Evolutionary conservation across 2,888 invertebrate species (phyloP).

Genomic region (Hypsopygia costalis): DNA sequence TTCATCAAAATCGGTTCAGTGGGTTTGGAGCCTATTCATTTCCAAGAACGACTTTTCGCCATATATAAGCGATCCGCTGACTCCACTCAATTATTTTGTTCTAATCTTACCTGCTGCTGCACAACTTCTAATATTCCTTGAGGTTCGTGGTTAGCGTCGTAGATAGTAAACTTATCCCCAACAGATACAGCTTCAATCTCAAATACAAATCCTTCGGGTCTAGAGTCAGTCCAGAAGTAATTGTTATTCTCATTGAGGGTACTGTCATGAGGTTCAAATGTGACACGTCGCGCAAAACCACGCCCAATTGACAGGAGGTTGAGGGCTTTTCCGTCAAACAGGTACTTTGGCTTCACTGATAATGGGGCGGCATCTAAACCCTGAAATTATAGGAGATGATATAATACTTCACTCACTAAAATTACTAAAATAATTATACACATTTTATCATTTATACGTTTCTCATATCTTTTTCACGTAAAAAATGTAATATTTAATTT

Average conservation of each 20-base stretch:
- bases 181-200: conserved; percentile 84
- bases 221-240: conserved; percentile 90
- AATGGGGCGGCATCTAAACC: conserved; percentile 62
- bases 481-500: background rate
- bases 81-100: too few relatives aligned
- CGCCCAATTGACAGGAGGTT: conserved; percentile 85
- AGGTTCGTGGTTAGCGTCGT: conserved; percentile 83
- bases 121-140: conserved; percentile 84
- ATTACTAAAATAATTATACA: conserved; percentile 8
- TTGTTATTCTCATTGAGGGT: conserved; percentile 84
- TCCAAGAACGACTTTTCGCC: too few relatives aligned
- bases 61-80: too few relatives aligned
- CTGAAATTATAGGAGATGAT: conserved; percentile 55
- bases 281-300: conserved; percentile 87
- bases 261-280: conserved; percentile 83
- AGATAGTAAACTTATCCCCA: conserved; percentile 87
- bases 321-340: conserved; percentile 85
- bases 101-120: conserved; percentile 80
- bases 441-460: conserved; percentile 1
- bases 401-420: conserved; percentile 28
- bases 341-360: conserved; percentile 74
- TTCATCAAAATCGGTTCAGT: too few relatives aligned
- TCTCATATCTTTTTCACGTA: background rate
- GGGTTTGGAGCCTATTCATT: too few relatives aligned
- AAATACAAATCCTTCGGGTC: conserved; percentile 86